Base-by-base conservation (phyloP, 2,888 invertebrate genomes). In the Pachydiplax longipennis region DNA sequence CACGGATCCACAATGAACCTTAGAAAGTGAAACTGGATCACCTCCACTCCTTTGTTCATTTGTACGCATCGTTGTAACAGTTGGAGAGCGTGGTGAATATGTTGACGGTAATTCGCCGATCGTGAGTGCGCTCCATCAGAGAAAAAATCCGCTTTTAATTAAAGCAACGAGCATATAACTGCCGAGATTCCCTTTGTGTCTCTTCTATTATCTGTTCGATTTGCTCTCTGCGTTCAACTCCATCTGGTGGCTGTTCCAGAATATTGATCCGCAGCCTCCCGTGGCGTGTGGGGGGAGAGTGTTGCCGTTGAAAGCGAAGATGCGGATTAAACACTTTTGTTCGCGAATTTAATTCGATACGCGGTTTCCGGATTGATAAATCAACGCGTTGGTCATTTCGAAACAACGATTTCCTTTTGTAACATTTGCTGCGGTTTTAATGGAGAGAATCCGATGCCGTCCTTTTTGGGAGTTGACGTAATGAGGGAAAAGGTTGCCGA, bases 211-310 rank as follows among this genome's bases (percentile, higher is more conserved):
- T 35, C 25, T 12, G 18, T 81, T 40, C 37, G 22, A 81, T n/a
- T 44, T 48, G 25, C 53, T n/a, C 83, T 53, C 53, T 53, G 83
- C 58, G 35, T 58, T 58, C 83, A 83, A 83, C 83, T 83, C 83
- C 83, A 83, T 83, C 83, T 83, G 83, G 83, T 58, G 83, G 83
- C 83, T 58, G 83, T 83, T 83, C 35, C 83, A 31, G 58, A 53
- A 83, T 83, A 83, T 83, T 83, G 83, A 83, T 83, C 83, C 83
- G 58, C 31, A 18, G 53, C 53, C 35, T 25, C 13, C 35, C 31
- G 31, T 73, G 73, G 73, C 18, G 15, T 1, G 80, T 3, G n/a
- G 31, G 37, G n/a, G 37, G 80, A 4, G 80, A 31, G 25, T 13
- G 80, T 15, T 80, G 80, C 2, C 12, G 15, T 25, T 25, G 80